phyloP scores from a whole-genome alignment of 2,113 vertebrate species.

The Halcyon senegalensis region DNA sequence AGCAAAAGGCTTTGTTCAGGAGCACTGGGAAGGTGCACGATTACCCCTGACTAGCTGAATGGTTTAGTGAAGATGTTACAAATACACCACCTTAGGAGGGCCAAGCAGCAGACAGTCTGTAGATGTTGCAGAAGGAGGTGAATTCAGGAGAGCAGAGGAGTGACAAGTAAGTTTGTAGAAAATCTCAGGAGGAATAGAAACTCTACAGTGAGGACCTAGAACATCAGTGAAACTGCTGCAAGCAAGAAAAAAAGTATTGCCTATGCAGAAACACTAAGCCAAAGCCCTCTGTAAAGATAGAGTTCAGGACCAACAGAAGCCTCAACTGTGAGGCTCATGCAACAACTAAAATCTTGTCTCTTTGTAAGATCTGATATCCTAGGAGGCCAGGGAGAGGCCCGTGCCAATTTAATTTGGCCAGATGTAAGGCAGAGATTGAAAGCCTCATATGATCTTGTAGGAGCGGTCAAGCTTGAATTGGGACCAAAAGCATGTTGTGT shows the following conservation, averaged over 20 bases:
- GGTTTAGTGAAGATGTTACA: background rate
- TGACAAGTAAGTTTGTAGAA: background rate
- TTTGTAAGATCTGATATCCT: background rate
- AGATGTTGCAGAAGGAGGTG: background rate
- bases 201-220: background rate
- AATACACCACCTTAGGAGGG: background rate
- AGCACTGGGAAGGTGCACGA: accelerated
- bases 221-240: background rate
- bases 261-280: background rate
- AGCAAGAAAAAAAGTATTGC: background rate
- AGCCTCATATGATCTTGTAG: background rate
- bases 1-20: background rate
- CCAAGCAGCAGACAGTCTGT: background rate
- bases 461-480: constrained; percentile 28
- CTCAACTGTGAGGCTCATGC: background rate
- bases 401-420: constrained; percentile 30
- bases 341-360: background rate
- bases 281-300: background rate
- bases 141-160: background rate
- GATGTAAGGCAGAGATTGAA: constrained; percentile 6
- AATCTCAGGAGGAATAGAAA: background rate
- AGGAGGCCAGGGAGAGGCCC: background rate
- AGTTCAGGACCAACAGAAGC: constrained; percentile 8
- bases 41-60: background rate
- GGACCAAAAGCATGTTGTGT: background rate